phyloP scores from a whole-genome alignment of 1,140 invertebrate species.

The Druon quercuslanigerum region DNA sequence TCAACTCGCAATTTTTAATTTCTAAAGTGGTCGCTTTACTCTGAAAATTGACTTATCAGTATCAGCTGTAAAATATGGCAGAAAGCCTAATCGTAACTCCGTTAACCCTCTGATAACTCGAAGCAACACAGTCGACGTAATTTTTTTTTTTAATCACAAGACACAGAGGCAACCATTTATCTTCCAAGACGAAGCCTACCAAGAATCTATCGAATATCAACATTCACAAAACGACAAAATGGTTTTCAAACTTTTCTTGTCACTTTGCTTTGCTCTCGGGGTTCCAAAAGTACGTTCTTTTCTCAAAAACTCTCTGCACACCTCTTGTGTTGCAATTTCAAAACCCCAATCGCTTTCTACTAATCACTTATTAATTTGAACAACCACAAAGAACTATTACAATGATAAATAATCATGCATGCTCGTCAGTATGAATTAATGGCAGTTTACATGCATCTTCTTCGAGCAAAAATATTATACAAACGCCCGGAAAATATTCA shows the following conservation, averaged over 20 bases:
- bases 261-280: not conserved
- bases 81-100: conserved; percentile 18
- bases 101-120: conserved; percentile 22
- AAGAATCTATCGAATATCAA: conserved; percentile 24
- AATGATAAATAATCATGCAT: not conserved
- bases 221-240: conserved; percentile 7
- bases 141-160: conserved; percentile 16
- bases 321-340: not conserved
- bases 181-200: conserved; percentile 24
- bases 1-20: not conserved
- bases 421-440: conserved; percentile 4
- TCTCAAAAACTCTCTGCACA: not conserved
- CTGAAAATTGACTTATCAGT: conserved; percentile 28
- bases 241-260: not conserved
- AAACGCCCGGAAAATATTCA: conserved; percentile 1
- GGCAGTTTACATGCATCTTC: conserved; percentile 25
- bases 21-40: not conserved
- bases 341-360: conserved; percentile 21
- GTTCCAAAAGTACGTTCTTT: not conserved
- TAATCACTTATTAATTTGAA: conserved; percentile 5
- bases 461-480: not conserved
- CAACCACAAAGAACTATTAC: conserved; percentile 28
- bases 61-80: conserved; percentile 9
- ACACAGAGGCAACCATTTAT: conserved; percentile 30
- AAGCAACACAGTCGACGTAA: conserved; percentile 26